Evolutionary conservation across 1,140 invertebrate species (phyloP).

Genomic region (Limonius californicus): DNA sequence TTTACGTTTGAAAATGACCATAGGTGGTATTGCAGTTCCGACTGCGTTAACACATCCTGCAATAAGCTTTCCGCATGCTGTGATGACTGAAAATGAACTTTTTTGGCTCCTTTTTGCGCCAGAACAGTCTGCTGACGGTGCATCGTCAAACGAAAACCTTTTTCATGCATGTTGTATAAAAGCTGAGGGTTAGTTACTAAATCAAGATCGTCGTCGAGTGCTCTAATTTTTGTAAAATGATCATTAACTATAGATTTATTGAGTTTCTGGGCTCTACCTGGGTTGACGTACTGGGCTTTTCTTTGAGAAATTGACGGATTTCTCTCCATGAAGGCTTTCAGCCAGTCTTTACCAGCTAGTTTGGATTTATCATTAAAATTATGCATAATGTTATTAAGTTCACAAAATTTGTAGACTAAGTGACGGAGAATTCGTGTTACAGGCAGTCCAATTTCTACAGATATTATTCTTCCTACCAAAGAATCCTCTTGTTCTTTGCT

Average conservation of each 20-base stretch:
- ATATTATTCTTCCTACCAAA: constrained; percentile 7
- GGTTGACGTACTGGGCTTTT: constrained; percentile 14
- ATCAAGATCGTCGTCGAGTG: constrained; percentile 34
- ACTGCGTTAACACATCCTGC: constrained; percentile 40
- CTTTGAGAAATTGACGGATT: too few relatives aligned
- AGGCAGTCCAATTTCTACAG: background rate
- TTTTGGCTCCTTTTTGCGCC: constrained; percentile 34
- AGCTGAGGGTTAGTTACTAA: constrained; percentile 34
- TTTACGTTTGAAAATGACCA: too few relatives aligned
- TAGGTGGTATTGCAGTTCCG: background rate
- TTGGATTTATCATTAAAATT: constrained; percentile 26
- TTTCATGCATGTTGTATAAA: constrained; percentile 47
- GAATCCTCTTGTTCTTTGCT: background rate
- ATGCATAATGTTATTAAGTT: constrained; percentile 13
- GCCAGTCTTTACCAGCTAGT: constrained; percentile 36
- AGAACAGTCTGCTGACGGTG: constrained; percentile 43
- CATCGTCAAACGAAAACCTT: constrained; percentile 41
- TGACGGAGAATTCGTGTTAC: background rate
- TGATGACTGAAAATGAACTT: too few relatives aligned
- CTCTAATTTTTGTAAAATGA: too few relatives aligned
- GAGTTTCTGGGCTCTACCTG: constrained; percentile 41
- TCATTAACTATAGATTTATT: constrained; percentile 41
- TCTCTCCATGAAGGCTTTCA: constrained; percentile 31
- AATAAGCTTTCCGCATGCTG: constrained; percentile 37
- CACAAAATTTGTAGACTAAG: constrained; percentile 1